A percentile compares a stretch with the other conserved stretches of the same genome.
Evolutionary conservation across 2,888 invertebrate species (phyloP).

Genomic region (Latheticus oryzae): DNA sequence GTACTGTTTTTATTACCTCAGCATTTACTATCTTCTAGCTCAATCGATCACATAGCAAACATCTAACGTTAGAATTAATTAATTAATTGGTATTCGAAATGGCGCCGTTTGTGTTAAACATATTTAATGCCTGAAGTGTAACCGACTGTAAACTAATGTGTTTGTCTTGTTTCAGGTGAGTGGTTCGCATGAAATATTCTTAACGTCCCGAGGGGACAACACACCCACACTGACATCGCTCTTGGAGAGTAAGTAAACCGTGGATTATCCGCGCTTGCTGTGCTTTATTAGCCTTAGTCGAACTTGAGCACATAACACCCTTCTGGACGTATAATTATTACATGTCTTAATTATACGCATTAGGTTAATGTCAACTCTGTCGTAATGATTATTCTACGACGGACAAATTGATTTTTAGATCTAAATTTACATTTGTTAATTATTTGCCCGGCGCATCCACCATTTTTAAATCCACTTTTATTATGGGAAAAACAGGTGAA

Average conservation of each 20-base stretch:
- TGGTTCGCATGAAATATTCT: slow-evolving; percentile 43
- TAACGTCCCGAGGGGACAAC: slow-evolving; percentile 26
- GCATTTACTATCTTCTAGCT: too few species aligned
- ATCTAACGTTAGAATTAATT: slow-evolving; percentile 31
- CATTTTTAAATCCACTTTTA: too few species aligned
- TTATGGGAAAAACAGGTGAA: too few species aligned
- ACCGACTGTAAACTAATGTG: slow-evolving; percentile 50
- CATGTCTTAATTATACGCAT: slow-evolving; percentile 18
- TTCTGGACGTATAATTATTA: slow-evolving; percentile 22
- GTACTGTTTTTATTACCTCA: too few species aligned
- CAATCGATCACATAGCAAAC: slow-evolving; percentile 13
- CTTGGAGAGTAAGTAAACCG: slow-evolving; percentile 25
- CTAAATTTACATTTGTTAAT: too few species aligned
- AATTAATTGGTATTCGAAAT: slow-evolving; percentile 34
- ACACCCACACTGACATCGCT: slow-evolving; percentile 10
- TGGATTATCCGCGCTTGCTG: slow-evolving; percentile 24
- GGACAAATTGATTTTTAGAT: too few species aligned
- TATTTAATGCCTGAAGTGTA: slow-evolving; percentile 45
- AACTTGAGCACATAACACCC: slow-evolving; percentile 12
- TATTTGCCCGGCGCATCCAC: too few species aligned
- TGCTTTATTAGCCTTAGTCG: slow-evolving; percentile 23
- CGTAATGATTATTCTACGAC: background rate
- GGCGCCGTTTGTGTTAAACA: slow-evolving; percentile 30
- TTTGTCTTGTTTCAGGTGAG: slow-evolving; percentile 54
- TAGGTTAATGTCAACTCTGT: background rate